These are phyloP conservation scores for Stenichneumon culpator DNA, from an alignment of 2,888 invertebrate species.

Conservation along the genomic window DNA sequence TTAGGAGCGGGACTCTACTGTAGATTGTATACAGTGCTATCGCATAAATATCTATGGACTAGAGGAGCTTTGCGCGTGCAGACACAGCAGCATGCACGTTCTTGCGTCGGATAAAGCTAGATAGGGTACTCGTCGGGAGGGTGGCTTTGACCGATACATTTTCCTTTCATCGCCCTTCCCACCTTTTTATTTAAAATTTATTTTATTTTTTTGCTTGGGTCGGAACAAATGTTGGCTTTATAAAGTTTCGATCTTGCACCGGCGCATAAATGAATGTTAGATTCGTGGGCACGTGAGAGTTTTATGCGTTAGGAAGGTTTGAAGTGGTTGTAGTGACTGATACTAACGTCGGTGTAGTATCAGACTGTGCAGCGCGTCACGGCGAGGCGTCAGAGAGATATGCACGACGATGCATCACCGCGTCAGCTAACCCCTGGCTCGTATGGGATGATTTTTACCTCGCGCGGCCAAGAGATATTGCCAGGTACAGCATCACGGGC, in stretches of 20 bases:
- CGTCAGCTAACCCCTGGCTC: constrained; percentile 56
- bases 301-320: constrained; percentile 24
- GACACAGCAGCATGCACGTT: constrained; percentile 8
- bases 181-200: not conserved
- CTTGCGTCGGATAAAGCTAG: constrained; percentile 37
- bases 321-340: constrained; percentile 23
- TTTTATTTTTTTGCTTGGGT: constrained; percentile 24
- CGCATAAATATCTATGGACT: constrained; percentile 55
- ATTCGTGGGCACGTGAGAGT: constrained; percentile 57
- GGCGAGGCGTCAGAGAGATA: constrained; percentile 71
- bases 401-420: constrained; percentile 68
- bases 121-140: constrained; percentile 31
- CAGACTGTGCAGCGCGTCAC: constrained; percentile 58
- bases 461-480: constrained; percentile 37
- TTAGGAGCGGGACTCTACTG: not conserved
- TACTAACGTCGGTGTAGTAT: constrained; percentile 43
- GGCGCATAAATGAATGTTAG: constrained; percentile 79
- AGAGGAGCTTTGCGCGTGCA: constrained; percentile 32
- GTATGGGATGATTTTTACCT: constrained; percentile 62
- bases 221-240: constrained; percentile 79
- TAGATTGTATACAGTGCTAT: not conserved
- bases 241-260: constrained; percentile 75
- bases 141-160: constrained; percentile 44
- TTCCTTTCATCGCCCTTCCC: constrained; percentile 5
- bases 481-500: constrained; percentile 39